These are phyloP conservation scores for Dolichotis patagonum DNA, from an alignment of 2,113 vertebrate species.

Conservation along the genomic window DNA sequence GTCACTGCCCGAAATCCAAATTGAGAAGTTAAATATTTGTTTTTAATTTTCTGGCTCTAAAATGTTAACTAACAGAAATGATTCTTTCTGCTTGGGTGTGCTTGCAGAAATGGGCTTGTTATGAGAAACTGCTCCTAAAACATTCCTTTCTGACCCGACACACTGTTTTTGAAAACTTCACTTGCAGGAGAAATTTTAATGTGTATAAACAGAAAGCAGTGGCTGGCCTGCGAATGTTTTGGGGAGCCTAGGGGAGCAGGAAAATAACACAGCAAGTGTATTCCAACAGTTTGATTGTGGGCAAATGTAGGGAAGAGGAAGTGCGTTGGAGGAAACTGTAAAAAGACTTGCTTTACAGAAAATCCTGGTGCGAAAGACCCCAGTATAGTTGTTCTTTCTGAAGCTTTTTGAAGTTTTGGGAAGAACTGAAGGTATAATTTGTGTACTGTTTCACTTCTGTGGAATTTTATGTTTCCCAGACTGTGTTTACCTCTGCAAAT, in stretches of 20 bases:
- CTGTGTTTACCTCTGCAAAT: not conserved
- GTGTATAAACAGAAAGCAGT: constrained; percentile 13
- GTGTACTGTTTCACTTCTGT: not conserved
- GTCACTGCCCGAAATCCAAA: constrained; percentile 78
- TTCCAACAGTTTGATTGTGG: constrained; percentile 53
- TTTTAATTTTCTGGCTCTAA: constrained; percentile 90
- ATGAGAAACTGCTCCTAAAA: constrained; percentile 76
- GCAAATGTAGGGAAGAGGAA: constrained; percentile 69
- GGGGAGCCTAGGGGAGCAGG: not conserved
- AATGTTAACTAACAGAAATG: constrained; percentile 83
- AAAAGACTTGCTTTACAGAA: constrained; percentile 62
- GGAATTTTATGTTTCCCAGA: not conserved
- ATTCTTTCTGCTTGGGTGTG: constrained; percentile 77
- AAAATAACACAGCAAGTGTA: not conserved
- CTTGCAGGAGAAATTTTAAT: constrained; percentile 46
- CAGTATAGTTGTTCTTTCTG: constrained; percentile 56
- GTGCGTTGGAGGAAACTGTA: constrained; percentile 63
- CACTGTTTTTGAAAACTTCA: constrained; percentile 51
- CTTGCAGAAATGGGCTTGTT: constrained; percentile 79
- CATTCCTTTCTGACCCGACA: constrained; percentile 67
- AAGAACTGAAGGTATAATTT: not conserved
- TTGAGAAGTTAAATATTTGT: constrained; percentile 88
- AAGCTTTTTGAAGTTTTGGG: not conserved
- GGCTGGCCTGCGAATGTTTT: not conserved
- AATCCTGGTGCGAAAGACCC: constrained; percentile 46